Percentiles rank a stretch among this genome's conserved stretches.
Conservation (phyloP, 2,113 vertebrate genomes). For the Seriola quinqueradiata region DNA sequence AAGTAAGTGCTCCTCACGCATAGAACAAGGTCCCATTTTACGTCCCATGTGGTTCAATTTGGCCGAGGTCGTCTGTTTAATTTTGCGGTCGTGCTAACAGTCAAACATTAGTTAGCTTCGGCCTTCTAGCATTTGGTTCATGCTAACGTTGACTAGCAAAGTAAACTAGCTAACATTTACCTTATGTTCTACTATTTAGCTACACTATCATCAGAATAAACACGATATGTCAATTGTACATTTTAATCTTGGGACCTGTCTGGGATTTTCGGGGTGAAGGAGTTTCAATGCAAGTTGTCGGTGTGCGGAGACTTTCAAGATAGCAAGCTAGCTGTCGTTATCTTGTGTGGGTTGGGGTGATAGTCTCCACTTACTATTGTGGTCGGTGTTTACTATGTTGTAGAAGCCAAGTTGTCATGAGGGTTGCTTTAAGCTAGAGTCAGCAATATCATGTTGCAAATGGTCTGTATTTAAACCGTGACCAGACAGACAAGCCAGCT, state of each 20-base stretch:
- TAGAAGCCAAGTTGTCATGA: constrained; percentile 19
- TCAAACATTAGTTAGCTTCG: constrained; percentile 44
- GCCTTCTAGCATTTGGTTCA: constrained; percentile 51
- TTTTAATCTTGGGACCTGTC: rapidly evolving
- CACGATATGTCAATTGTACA: rapidly evolving
- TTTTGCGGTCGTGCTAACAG: constrained; percentile 22
- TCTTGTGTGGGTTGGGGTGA: constrained; percentile 5
- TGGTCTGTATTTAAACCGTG: background rate
- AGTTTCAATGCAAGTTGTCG: background rate
- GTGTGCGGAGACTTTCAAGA: background rate
- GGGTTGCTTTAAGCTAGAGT: background rate
- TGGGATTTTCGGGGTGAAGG: background rate
- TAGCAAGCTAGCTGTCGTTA: constrained; percentile 37
- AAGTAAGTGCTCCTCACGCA: constrained; percentile 86
- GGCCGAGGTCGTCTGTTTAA: too few species aligned
- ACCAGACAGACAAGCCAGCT: constrained; percentile 29
- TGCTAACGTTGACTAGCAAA: constrained; percentile 4
- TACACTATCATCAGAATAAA: rapidly evolving
- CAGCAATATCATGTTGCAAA: constrained; percentile 39
- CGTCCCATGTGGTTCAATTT: rapidly evolving
- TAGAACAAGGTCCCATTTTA: rapidly evolving
- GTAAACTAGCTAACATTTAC: background rate
- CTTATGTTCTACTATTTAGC: rapidly evolving
- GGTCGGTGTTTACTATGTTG: constrained; percentile 22
- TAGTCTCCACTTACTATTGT: background rate